These are phyloP conservation scores for Scaptodrosophila lebanonensis DNA, from an alignment of 1,140 invertebrate species.

Conservation along the genomic window DNA sequence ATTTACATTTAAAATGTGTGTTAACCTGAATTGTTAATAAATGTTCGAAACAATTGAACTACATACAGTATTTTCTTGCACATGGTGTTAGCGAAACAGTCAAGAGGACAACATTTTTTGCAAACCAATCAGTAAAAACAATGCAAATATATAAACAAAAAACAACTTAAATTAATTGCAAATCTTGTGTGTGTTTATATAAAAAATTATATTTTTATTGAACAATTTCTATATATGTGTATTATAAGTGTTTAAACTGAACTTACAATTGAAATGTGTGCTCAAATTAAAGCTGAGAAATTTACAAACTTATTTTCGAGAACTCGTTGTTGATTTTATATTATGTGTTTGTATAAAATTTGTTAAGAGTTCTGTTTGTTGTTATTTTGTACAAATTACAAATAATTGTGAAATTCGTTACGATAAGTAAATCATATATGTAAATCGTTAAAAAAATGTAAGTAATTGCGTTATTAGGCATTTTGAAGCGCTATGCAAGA, in stretches of 20 bases:
- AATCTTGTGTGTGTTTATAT: constrained; percentile 37
- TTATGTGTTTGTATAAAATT: not conserved
- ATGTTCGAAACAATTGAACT: constrained; percentile 18
- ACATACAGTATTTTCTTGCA: constrained; percentile 69
- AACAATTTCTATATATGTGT: constrained; percentile 40
- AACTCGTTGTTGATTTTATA: constrained; percentile 11
- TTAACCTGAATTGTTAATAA: constrained; percentile 11
- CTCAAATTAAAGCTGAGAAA: constrained; percentile 26
- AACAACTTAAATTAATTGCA: constrained; percentile 26
- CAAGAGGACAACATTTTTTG: constrained; percentile 13
- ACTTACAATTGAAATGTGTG: constrained; percentile 28
- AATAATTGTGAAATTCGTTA: too few species aligned
- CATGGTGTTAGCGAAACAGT: not conserved
- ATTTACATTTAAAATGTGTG: not conserved
- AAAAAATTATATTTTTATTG: constrained; percentile 49
- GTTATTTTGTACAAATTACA: constrained; percentile 20
- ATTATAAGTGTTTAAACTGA: constrained; percentile 36
- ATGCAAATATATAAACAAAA: constrained; percentile 37
- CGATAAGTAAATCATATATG: too few species aligned
- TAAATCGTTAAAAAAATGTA: too few species aligned
- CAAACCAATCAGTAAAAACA: too few species aligned
- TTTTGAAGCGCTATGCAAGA: constrained; percentile 52
- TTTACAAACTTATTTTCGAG: constrained; percentile 26
- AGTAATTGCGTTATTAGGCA: too few species aligned
- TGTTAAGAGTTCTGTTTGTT: constrained; percentile 3